Conservation (phyloP, 2,797 vertebrate genomes). For the Pipistrellus nathusii region DNA sequence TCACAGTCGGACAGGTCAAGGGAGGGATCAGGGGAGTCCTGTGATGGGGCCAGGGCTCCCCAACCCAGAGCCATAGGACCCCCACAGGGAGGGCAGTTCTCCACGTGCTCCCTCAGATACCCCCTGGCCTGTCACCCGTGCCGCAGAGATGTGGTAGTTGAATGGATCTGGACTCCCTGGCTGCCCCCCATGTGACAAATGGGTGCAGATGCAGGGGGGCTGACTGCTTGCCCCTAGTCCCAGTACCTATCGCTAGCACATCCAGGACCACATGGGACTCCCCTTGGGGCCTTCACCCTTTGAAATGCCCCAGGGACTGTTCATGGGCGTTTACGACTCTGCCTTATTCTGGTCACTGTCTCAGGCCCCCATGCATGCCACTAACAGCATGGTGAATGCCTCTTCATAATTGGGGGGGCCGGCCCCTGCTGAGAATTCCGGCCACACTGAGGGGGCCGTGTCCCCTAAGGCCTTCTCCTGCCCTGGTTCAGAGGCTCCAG, state of each 20-base stretch:
- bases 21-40: rapidly evolving
- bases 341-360: too few species aligned
- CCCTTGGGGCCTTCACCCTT: too few species aligned
- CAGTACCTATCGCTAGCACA: not conserved
- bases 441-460: rapidly evolving
- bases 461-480: too few species aligned
- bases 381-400: not conserved
- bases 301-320: not conserved
- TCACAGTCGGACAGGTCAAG: not conserved
- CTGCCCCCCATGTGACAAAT: not conserved
- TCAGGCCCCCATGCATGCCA: rapidly evolving
- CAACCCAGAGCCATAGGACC: not conserved
- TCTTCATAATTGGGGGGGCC: rapidly evolving
- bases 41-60: not conserved
- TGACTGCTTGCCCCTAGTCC: not conserved
- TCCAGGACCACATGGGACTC: not conserved
- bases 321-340: not conserved
- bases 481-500: not conserved
- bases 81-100: not conserved
- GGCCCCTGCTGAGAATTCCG: not conserved
- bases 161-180: not conserved
- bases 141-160: not conserved
- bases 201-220: too few species aligned
- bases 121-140: not conserved
- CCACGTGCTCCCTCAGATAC: not conserved